Conservation (phyloP, 2,113 vertebrate species). For the Recurvirostra avosetta region DNA sequence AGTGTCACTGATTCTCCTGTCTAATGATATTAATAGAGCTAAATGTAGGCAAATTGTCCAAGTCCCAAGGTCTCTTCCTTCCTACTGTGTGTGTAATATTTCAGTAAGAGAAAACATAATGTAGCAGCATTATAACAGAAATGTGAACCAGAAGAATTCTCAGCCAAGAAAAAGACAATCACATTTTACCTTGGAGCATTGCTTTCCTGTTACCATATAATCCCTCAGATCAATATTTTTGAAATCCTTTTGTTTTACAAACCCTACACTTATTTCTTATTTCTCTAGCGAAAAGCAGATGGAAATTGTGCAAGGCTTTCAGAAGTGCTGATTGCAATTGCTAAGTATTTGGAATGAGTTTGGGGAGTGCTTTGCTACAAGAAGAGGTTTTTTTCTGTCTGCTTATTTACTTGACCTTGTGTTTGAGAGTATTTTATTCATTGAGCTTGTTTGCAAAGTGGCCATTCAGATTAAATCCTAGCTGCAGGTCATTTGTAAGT, state of each 20-base stretch:
- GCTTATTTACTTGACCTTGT: background rate
- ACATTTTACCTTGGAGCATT: background rate
- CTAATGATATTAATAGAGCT: conserved; percentile 67
- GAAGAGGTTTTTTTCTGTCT: background rate
- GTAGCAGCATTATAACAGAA: background rate
- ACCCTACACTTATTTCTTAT: background rate
- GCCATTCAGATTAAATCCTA: conserved; percentile 18
- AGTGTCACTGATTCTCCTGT: conserved; percentile 55
- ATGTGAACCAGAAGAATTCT: background rate
- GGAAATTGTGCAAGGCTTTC: background rate
- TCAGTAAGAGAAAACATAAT: conserved; percentile 23
- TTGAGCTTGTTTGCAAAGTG: background rate
- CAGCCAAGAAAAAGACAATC: background rate
- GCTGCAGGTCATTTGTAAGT: background rate
- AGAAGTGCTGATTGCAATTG: background rate
- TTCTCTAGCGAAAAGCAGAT: background rate
- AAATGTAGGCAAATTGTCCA: conserved; percentile 62
- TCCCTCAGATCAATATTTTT: background rate
- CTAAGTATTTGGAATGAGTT: background rate
- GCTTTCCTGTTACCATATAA: background rate
- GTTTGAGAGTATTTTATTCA: background rate
- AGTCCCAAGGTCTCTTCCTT: conserved; percentile 28
- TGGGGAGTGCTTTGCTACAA: background rate
- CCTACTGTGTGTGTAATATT: background rate
- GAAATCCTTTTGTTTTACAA: background rate